Base-by-base conservation (phyloP, 2,113 vertebrate species). In the Semnornis frantzii region DNA sequence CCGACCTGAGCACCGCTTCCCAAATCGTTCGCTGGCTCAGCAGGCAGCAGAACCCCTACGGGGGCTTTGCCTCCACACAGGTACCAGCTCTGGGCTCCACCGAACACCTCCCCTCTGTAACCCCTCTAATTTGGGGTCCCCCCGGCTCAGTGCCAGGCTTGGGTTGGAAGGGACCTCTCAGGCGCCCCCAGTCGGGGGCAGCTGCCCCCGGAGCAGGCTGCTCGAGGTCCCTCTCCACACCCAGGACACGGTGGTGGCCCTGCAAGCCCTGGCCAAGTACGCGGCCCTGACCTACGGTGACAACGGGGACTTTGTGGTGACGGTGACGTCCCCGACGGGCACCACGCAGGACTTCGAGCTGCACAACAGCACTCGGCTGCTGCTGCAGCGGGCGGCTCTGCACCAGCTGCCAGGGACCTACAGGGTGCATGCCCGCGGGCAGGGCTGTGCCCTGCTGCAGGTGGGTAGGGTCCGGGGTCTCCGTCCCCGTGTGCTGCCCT, bases 221-320 rank as follows among this genome's bases (percentile, higher is more conserved):
- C 50, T 12, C 23, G 50, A 24, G 50, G 50, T 52, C 12, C 6
- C 58, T 82, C 54, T 44, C 71, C 2, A 1, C 2, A 14, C 70
- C 10, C 92, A 98, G 98, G 97, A 97, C 94, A 98, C 98, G 0
- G 97, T 97, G 72, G 96, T 98, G 66, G 98, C 96, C 33, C 92
- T 98, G 31, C 97, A 98, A 90, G 98, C 97, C 65, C 91, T 98
- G 82, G 91, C 96, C 42, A 92, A 95, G 31, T 97, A 97, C 0
- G 93, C 95, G 1, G 3, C 92, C n/a, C 65, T 95, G 54, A 95
- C 95, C 1, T 82, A 92, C 5, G 23, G 65, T 34, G 52, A 23
- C 33, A 65, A 66, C 0, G 85, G 94, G 13, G 82, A 95, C 86
- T 77, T 94, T 33, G 85, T 6, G 9, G 97, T 98, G 89, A 93